phyloP scores from a whole-genome alignment of 2,797 vertebrate species.

The Epinephelus awoara region DNA sequence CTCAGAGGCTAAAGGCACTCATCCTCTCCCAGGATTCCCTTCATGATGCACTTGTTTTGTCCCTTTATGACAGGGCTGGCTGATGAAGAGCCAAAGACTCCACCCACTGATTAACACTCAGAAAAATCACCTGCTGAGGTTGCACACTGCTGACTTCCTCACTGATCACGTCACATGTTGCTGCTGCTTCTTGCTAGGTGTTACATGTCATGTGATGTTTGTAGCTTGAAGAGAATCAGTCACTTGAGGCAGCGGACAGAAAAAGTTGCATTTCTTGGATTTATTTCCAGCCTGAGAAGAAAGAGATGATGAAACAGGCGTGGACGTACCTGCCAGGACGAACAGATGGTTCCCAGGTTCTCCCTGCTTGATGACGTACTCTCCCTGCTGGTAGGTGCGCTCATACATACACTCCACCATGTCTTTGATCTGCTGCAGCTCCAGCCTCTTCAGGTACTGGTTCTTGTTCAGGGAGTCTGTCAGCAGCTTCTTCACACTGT shows the following conservation, averaged over 20 bases:
- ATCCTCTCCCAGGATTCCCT: too few species aligned
- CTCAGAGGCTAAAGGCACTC: too few species aligned
- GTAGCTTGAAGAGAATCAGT: background rate
- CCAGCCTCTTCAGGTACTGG: constrained; percentile 93
- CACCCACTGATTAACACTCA: too few species aligned
- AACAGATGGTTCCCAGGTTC: constrained; percentile 94
- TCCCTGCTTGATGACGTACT: constrained; percentile 91
- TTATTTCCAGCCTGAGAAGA: background rate
- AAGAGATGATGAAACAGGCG: background rate
- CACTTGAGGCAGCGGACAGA: background rate
- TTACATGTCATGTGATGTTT: background rate
- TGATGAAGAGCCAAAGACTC: too few species aligned
- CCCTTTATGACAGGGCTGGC: too few species aligned
- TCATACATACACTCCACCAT: constrained; percentile 98
- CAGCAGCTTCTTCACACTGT: constrained; percentile 93
- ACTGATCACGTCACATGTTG: too few species aligned
- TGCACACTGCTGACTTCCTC: background rate
- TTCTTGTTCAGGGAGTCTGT: constrained; percentile 93
- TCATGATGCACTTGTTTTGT: too few species aligned
- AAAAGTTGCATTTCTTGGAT: background rate
- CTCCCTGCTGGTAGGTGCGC: constrained; percentile 90
- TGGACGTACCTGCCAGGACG: constrained; percentile 90
- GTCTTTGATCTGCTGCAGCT: constrained; percentile 92
- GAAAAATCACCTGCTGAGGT: background rate
- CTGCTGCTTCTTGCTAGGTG: background rate